Base-by-base conservation (phyloP, 2,888 invertebrate genomes). In the Fragum sueziense region DNA sequence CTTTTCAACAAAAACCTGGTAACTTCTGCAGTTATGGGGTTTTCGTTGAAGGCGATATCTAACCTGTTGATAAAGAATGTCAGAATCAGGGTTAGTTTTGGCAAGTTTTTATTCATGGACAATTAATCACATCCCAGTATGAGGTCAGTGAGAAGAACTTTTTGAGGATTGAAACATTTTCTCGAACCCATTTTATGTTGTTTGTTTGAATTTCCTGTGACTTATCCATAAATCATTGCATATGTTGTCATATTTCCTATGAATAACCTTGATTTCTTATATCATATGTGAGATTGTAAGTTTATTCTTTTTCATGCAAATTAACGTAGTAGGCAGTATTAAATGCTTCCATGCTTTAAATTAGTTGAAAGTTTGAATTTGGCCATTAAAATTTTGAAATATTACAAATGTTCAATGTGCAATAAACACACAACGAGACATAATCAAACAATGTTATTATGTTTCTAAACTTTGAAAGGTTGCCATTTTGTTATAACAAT, bases 161-260 rank as follows among this genome's bases (percentile, higher is more conserved):
- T 25, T 22, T 41, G 65, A 65, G 65, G 65, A 65, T 65, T 65
- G 65, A 65, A 65, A 65, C 65, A 65, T 37, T 65, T 65, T 65
- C 65, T 65, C 65, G 61, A 65, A 65, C 65, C 41, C n/a, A 33
- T 61, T 33, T 47, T 47, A 47, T n/a, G 3, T 47, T 47, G 47
- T 47, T 20, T 47, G 3, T 3, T 47, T 47, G 17, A 47, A 4
- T 47, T 47, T 14, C 47, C n/a, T 47, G n/a, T n/a, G 37, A 47
- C 17, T n/a, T 47, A n/a, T 47, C 47, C 4, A 20, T 47, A n/a
- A 47, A 47, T 20, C n/a, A n/a, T 47, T 47, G 47, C 47, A 14
- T 47, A 47, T 14, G 14, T 47, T 47, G 47, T 47, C 47, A n/a
- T 47, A 9, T 9, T 47, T 14, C n/a, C 2, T 20, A 9, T 47